Evolutionary conservation across 2,797 vertebrate genomes (phyloP).

Genomic region (Gouania willdenowi): DNA sequence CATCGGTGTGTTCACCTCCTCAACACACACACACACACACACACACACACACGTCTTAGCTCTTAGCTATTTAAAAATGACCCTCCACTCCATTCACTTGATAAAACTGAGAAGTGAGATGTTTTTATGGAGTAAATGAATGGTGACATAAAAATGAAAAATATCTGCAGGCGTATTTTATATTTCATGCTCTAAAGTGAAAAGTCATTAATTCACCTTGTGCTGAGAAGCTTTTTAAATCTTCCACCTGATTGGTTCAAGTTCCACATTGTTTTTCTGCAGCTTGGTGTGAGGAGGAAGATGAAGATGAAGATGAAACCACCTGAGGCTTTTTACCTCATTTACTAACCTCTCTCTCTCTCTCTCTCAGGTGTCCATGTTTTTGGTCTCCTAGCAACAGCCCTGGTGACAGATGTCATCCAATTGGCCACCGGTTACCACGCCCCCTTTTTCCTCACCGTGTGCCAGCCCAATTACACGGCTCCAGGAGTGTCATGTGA

Average conservation of each 20-base stretch:
- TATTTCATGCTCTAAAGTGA: conserved; percentile 57
- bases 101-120: conserved; percentile 29
- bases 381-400: conserved; percentile 94
- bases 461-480: conserved; percentile 96
- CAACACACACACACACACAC: not conserved
- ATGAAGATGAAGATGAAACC: too few relatives aligned
- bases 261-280: not conserved
- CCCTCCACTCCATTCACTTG: conserved; percentile 21
- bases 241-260: conserved; percentile 1
- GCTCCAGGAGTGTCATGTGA: conserved; percentile 89
- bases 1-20: conserved; percentile 80
- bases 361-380: conserved; percentile 86
- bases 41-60: too few relatives aligned
- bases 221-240: conserved; percentile 11
- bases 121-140: conserved; percentile 47
- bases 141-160: conserved; percentile 37
- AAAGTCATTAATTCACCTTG: conserved; percentile 51
- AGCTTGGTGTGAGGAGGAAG: conserved; percentile 4
- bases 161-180: conserved; percentile 29
- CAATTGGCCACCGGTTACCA: conserved; percentile 95
- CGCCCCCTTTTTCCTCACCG: conserved; percentile 93
- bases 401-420: conserved; percentile 92
- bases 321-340: conserved; percentile 18
- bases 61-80: too few relatives aligned
- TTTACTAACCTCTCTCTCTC: conserved; percentile 10